Evolutionary conservation across 2,888 invertebrate genomes (phyloP).

Genomic region (Cotesia congregata): DNA sequence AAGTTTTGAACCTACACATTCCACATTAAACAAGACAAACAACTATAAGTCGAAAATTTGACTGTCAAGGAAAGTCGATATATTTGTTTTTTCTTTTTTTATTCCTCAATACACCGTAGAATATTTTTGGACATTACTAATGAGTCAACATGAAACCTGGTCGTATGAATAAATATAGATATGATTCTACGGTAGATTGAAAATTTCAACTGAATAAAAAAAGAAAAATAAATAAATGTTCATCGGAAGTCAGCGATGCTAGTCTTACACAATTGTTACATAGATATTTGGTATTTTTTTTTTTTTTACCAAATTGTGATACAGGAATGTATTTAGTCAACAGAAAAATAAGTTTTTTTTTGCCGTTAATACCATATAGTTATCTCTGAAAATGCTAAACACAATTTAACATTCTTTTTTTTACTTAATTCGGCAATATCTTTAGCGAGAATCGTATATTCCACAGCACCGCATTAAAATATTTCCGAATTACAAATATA

Average conservation of each 20-base stretch:
- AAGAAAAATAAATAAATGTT: slow-evolving; percentile 6
- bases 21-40: slow-evolving; percentile 34
- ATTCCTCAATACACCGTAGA: slow-evolving; percentile 18
- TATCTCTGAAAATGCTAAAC: slow-evolving; percentile 24
- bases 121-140: slow-evolving; percentile 11
- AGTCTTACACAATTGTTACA: slow-evolving; percentile 36
- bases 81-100: neutral
- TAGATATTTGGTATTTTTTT: slow-evolving; percentile 41
- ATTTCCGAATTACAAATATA: slow-evolving; percentile 60
- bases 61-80: slow-evolving; percentile 13
- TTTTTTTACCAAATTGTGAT: slow-evolving; percentile 51
- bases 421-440: slow-evolving; percentile 34
- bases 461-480: slow-evolving; percentile 47
- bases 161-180: slow-evolving; percentile 9
- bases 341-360: slow-evolving; percentile 54
- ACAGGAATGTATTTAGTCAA: slow-evolving; percentile 63
- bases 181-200: slow-evolving; percentile 13
- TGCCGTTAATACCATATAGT: slow-evolving; percentile 44
- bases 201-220: neutral
- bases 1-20: slow-evolving; percentile 33
- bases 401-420: slow-evolving; percentile 1
- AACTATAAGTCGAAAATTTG: neutral
- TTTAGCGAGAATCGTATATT: slow-evolving; percentile 38
- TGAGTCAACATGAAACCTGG: neutral
- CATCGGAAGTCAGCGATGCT: slow-evolving; percentile 39